phyloP scores from a whole-genome alignment of 2,113 vertebrate genomes.

The Actinemys pallida region DNA sequence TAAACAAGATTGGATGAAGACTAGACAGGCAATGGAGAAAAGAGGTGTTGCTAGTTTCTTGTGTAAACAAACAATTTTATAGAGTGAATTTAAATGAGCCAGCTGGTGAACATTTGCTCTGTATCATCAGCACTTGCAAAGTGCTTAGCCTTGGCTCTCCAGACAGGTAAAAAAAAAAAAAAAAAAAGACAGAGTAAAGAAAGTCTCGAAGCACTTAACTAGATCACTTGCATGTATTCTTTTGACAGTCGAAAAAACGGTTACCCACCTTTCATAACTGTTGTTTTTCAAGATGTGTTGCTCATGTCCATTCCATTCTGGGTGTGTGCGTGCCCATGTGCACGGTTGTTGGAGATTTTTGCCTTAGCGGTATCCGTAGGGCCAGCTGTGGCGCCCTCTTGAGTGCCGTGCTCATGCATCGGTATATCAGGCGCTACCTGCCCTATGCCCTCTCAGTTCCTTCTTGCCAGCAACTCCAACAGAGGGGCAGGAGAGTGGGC shows the following conservation, averaged over 20 bases:
- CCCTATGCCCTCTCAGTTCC: too few species aligned
- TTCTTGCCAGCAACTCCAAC: too few species aligned
- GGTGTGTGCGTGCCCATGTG: too few species aligned
- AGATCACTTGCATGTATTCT: rapidly evolving
- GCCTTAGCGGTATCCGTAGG: too few species aligned
- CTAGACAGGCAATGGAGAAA: constrained; percentile 21
- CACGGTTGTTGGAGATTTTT: too few species aligned
- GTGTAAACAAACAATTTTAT: constrained; percentile 68
- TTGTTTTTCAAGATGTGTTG: too few species aligned
- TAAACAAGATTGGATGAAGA: constrained; percentile 59
- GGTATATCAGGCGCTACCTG: too few species aligned
- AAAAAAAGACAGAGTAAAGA: not conserved
- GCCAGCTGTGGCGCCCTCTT: too few species aligned
- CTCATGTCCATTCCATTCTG: too few species aligned
- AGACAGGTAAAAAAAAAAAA: not conserved
- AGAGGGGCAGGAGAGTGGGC: too few species aligned
- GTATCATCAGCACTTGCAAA: constrained; percentile 50
- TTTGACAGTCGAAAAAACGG: not conserved
- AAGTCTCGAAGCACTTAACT: not conserved
- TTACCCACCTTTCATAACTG: too few species aligned
- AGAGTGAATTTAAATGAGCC: constrained; percentile 57
- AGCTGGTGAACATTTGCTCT: constrained; percentile 67
- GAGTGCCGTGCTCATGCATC: too few species aligned
- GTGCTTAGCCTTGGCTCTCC: constrained; percentile 25
- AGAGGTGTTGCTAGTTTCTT: constrained; percentile 43